Evolutionary conservation across 2,113 vertebrate genomes (phyloP), one percentile per base, ranked within the genome.

Genomic region (Phalacrocorax brasilianus): DNA sequence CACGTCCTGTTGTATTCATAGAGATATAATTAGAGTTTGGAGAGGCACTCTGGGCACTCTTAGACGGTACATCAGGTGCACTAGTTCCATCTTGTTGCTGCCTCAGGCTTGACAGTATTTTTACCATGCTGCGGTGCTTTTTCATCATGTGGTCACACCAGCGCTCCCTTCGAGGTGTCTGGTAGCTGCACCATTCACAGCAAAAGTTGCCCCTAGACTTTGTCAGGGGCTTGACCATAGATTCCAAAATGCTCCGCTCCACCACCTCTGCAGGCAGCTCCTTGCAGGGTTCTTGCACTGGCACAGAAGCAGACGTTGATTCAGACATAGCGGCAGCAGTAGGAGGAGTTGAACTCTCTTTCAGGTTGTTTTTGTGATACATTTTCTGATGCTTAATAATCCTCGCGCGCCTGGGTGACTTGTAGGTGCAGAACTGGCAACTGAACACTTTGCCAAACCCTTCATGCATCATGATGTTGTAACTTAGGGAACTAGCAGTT

Each of bases 111-210:
- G 99, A 99, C 66, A 99, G 97, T 89, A 99, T 99, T 97, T 99
- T 99, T 70, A 99, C 99, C 99, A 99, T 99, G 94, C 99, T 99
- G 21, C 98, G 98, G 93, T 99, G 99, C 75, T 99, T 99, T 96
- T 99, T 99, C 98, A 99, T 99, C 98, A 99, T 99, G 93, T 99
- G 99, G 95, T 99, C 98, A 88, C 99, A 99, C 99, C 99, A 99
- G 91, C 98, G 98, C 76, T 99, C 99, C 90, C 99, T 98, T 96
- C 99, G 98, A 92, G 98, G 98, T 26, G 99, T 99, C 98, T 99
- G 99, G 96, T 99, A 99, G 82, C 98, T 99, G 94, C 99, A 99
- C 99, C 99, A 99, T 90, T 99, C 99, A 61, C 99, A 99, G 89
- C 98, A 99, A 80, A 99, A 99, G 67, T 98, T 99, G 85, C 99